These are phyloP conservation scores for Polia nebulosa DNA, from an alignment of 2,888 invertebrate species.

Conservation along the genomic window DNA sequence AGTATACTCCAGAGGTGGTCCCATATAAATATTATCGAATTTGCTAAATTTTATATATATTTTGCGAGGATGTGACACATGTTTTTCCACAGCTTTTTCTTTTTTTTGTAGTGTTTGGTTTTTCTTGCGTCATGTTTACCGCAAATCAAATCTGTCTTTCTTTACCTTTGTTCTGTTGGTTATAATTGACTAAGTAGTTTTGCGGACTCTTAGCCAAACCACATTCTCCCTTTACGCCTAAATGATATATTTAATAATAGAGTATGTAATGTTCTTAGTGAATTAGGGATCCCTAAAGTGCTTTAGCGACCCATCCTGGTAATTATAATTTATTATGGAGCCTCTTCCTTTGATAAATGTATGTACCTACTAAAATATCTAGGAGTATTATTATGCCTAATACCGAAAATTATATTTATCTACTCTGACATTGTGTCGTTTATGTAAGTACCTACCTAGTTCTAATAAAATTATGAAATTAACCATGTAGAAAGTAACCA, in stretches of 20 bases:
- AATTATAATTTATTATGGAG: conserved; percentile 32
- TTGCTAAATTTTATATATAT: too few relatives aligned
- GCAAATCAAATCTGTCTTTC: too few relatives aligned
- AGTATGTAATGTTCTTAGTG: conserved; percentile 32
- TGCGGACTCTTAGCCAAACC: conserved; percentile 5
- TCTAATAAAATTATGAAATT: background rate
- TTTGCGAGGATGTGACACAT: too few relatives aligned
- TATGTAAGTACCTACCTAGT: too few relatives aligned
- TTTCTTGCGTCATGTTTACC: too few relatives aligned
- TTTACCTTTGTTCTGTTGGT: background rate
- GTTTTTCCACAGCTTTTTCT: too few relatives aligned
- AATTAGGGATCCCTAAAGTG: conserved; percentile 43
- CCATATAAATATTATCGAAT: too few relatives aligned
- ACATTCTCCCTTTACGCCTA: conserved; percentile 8
- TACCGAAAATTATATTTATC: background rate
- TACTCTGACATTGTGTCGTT: too few relatives aligned
- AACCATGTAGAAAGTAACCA: too few relatives aligned
- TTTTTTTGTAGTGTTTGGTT: too few relatives aligned
- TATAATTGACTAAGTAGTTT: conserved; percentile 7
- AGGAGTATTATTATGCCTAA: background rate
- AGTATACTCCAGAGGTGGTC: too few relatives aligned
- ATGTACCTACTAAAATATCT: background rate
- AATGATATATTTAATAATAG: conserved; percentile 30
- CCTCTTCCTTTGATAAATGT: conserved; percentile 1
- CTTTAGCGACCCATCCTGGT: conserved; percentile 12